Conservation (phyloP, 2,797 vertebrate species). For the Karalla daura region DNA sequence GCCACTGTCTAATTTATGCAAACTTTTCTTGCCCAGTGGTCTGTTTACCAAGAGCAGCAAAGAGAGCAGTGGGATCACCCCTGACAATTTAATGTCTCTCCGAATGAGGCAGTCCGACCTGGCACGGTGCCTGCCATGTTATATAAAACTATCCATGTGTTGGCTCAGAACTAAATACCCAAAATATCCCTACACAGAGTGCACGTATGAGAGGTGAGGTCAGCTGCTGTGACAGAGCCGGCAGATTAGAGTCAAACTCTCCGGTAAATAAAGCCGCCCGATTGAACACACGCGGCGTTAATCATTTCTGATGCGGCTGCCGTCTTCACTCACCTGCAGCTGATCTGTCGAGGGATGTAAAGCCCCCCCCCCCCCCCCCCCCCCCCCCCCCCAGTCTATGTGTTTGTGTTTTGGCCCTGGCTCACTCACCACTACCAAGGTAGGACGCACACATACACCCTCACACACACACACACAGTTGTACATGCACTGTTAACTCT, state of each 20-base stretch:
- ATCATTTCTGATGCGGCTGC: constrained; percentile 2
- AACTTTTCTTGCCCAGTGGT: neutral
- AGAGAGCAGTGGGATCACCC: neutral
- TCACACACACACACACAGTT: constrained; percentile 18
- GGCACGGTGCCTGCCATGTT: neutral
- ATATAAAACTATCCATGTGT: neutral
- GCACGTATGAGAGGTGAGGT: neutral
- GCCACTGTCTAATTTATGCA: neutral
- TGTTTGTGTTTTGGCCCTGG: constrained; percentile 13
- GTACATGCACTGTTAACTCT: constrained; percentile 26
- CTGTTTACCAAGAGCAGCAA: neutral
- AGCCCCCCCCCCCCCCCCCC: too few species aligned
- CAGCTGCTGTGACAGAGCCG: constrained; percentile 1
- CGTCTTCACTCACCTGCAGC: constrained; percentile 31
- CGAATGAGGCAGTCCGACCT: neutral
- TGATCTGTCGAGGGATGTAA: constrained; percentile 8
- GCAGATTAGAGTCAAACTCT: constrained; percentile 9
- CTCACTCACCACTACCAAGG: constrained; percentile 6
- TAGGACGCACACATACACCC: constrained; percentile 30
- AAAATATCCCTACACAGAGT: neutral
- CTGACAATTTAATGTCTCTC: constrained; percentile 1
- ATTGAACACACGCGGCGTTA: constrained; percentile 6
- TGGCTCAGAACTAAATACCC: neutral
- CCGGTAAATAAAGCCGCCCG: constrained; percentile 8
- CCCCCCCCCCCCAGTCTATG: constrained; percentile 5